These are phyloP conservation scores for Protobothrops flavoviridis DNA, from an alignment of 2,113 vertebrate genomes.

Conservation along the genomic window DNA sequence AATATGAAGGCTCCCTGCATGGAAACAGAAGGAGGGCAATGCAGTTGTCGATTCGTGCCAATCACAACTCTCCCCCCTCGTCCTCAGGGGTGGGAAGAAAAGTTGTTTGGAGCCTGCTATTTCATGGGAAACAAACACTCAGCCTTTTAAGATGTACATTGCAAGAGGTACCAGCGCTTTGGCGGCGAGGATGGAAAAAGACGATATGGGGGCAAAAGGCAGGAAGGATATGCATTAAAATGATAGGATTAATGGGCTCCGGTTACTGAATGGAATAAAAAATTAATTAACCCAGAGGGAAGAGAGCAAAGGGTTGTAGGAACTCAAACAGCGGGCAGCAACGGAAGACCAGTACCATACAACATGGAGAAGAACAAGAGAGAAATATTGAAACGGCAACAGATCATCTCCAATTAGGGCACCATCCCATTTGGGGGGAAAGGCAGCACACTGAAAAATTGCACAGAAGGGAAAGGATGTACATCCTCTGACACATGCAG, in stretches of 20 bases:
- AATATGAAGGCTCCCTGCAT: conserved; percentile 57
- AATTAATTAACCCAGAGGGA: not conserved
- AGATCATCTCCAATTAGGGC: not conserved
- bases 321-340: not conserved
- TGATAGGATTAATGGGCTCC: not conserved
- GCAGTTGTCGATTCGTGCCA: conserved; percentile 53
- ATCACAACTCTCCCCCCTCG: not conserved
- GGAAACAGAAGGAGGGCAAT: conserved; percentile 35
- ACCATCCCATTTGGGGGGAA: not conserved
- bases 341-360: not conserved
- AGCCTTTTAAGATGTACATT: not conserved
- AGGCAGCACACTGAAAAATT: not conserved
- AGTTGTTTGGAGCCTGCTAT: conserved; percentile 10
- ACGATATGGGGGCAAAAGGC: not conserved
- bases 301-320: not conserved
- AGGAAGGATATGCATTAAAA: not conserved
- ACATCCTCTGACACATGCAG: not conserved
- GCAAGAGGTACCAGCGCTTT: not conserved
- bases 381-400: not conserved
- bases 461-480: not conserved
- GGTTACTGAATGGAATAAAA: not conserved
- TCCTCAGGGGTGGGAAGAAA: conserved; percentile 9
- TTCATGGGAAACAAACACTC: conserved; percentile 26
- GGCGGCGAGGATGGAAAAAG: not conserved
- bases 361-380: not conserved